A percentile compares a stretch with the other conserved stretches of the same genome.
Evolutionary conservation across 2,888 invertebrate genomes (phyloP).

Genomic region (Leptinotarsa tumamoca): DNA sequence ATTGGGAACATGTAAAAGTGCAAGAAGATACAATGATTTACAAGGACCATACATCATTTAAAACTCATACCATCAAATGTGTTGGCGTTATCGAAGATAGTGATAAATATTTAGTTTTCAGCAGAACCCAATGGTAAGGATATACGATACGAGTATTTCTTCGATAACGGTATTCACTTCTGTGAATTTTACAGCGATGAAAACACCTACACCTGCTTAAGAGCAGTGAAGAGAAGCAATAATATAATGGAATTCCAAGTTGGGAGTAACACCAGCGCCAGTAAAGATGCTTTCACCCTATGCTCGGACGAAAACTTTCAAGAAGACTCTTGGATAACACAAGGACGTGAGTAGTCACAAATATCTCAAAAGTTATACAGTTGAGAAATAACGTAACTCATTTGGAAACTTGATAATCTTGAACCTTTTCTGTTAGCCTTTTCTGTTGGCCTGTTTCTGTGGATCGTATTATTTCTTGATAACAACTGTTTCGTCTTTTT

Average conservation of each 20-base stretch:
- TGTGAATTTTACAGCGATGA: constrained; percentile 68
- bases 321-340: constrained; percentile 72
- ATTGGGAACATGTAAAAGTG: constrained; percentile 72
- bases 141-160: not conserved
- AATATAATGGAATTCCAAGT: constrained; percentile 74
- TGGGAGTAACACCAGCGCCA: constrained; percentile 62
- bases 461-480: no score
- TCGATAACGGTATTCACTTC: not conserved
- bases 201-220: constrained; percentile 71
- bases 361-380: no score
- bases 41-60: constrained; percentile 69
- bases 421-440: no score
- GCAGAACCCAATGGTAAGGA: constrained; percentile 70
- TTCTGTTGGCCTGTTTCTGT: no score
- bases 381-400: no score
- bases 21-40: constrained; percentile 67
- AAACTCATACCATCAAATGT: constrained; percentile 70
- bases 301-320: constrained; percentile 67
- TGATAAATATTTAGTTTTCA: constrained; percentile 68
- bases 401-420: no score
- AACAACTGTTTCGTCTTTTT: no score
- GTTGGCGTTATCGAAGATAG: constrained; percentile 60
- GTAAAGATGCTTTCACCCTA: constrained; percentile 57
- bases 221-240: constrained; percentile 71
- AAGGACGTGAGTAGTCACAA: constrained; percentile 69